phyloP scores from a whole-genome alignment of 2,888 invertebrate genomes.

The Scaeva pyrastri region DNA sequence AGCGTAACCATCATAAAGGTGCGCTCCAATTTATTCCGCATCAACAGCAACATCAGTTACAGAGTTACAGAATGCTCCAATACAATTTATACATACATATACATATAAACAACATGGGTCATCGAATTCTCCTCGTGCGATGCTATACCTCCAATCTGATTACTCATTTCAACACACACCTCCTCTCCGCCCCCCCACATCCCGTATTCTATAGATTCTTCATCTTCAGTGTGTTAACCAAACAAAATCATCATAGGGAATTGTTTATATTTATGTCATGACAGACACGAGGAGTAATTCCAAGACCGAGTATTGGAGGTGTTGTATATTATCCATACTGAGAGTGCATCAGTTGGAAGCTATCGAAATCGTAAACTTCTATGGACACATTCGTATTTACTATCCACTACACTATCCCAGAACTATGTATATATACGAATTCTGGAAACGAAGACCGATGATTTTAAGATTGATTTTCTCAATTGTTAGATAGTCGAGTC shows the following conservation, averaged over 20 bases:
- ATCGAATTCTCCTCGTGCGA: not conserved
- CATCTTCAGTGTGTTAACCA: constrained; percentile 8
- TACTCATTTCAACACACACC: not conserved
- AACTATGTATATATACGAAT: not conserved
- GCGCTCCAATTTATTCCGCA: constrained; percentile 3
- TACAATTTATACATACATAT: not conserved
- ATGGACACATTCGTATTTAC: constrained; percentile 51
- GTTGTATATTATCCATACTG: too few relatives aligned
- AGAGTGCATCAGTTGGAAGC: not conserved
- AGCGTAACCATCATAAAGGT: not conserved
- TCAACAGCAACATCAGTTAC: not conserved
- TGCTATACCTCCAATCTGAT: constrained; percentile 5
- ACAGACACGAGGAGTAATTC: constrained; percentile 8
- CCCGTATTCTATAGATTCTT: not conserved
- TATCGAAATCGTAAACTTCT: constrained; percentile 8
- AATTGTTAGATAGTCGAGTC: constrained; percentile 33
- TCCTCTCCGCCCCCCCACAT: too few relatives aligned
- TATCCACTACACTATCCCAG: constrained; percentile 52
- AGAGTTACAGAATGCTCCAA: constrained; percentile 4
- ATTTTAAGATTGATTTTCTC: constrained; percentile 54
- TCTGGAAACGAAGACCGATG: constrained; percentile 18
- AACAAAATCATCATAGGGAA: constrained; percentile 16
- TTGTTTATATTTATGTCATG: constrained; percentile 25
- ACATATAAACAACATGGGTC: not conserved
- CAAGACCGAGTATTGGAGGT: not conserved